Conservation (phyloP, 2,888 invertebrate species). For the Hemithea aestivaria region DNA sequence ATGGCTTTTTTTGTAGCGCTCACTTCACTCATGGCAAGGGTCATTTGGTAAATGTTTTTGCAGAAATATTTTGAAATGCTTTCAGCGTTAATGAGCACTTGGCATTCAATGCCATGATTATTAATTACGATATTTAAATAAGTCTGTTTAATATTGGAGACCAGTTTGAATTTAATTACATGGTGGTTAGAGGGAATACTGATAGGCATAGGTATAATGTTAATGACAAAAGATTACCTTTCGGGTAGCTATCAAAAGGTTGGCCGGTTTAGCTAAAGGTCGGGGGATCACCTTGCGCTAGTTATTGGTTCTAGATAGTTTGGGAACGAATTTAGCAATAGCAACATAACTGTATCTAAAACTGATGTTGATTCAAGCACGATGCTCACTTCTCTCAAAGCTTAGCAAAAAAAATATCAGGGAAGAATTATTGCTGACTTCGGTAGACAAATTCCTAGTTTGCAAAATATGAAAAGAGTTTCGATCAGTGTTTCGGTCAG, state of each 20-base stretch:
- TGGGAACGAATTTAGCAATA: conserved; percentile 15
- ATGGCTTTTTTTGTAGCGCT: conserved; percentile 66
- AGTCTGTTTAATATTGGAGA: conserved; percentile 22
- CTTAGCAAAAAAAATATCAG: too few relatives aligned
- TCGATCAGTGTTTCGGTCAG: too few relatives aligned
- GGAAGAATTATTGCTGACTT: too few relatives aligned
- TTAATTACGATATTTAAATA: conserved; percentile 21
- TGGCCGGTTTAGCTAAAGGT: conserved; percentile 35
- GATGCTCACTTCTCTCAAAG: too few relatives aligned
- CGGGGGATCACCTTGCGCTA: conserved; percentile 37
- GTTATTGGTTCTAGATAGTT: conserved; percentile 26
- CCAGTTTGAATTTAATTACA: conserved; percentile 29
- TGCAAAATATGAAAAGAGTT: too few relatives aligned
- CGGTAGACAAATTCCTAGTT: too few relatives aligned
- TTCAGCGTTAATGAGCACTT: conserved; percentile 25
- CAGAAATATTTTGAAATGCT: conserved; percentile 53
- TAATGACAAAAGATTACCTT: conserved; percentile 36
- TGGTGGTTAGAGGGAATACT: conserved; percentile 26
- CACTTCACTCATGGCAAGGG: conserved; percentile 48
- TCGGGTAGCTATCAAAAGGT: conserved; percentile 38
- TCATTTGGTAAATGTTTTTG: conserved; percentile 50
- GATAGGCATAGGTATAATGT: conserved; percentile 21
- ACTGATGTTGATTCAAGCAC: background rate
- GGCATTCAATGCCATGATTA: conserved; percentile 23
- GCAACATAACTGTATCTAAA: background rate